Base-by-base conservation (phyloP, 2,888 invertebrate species). In the Schizotus pectinicornis region DNA sequence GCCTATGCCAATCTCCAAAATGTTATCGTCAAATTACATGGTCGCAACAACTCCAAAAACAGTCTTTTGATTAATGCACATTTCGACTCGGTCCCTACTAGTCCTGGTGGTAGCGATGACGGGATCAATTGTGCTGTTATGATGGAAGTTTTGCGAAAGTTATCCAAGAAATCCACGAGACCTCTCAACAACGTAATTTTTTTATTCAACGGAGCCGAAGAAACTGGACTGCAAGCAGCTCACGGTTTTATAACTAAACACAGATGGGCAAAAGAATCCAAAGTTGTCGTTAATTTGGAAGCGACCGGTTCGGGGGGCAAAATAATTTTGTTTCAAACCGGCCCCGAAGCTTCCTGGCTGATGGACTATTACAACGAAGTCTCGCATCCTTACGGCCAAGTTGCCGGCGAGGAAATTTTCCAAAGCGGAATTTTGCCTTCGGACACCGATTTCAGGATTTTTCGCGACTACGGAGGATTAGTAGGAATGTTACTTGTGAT, bases 271-370 rank as follows among this genome's bases (percentile, higher is more conserved):
- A 83, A 86, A 58, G 86, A 89, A 62, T 84, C 92, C 12, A 84
- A 86, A 41, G 87, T 90, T 0, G 89, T 97, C 58, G 85, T 98
- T 49, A 98, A 98, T 79, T 78, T 98, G 65, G 98, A 98, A 77
- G 91, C 95, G 0, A 93, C 92, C 48, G 98, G 97, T 0, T 90
- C 91, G 73, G 97, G 96, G 33, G 96, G 96, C 1, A 88, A 92
- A 55, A 94, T 96, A 69, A 85, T 91, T 51, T 82, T 98, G 3
- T 98, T 98, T 74, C 97, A 97, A 82, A 87, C 90, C 35, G 91
- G 91, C 0, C 92, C 93, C 6, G 81, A 84, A 52, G 86, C 88
- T 73, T 85, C 88, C 0, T 86, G 91, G 80, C 77, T 92, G 0
- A 79, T 92, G 67, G 79, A 81, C 53, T 68, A 51, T 78, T 84